Evolutionary conservation across 2,113 vertebrate species (phyloP).

Genomic region (Thamnophis sirtalis): DNA sequence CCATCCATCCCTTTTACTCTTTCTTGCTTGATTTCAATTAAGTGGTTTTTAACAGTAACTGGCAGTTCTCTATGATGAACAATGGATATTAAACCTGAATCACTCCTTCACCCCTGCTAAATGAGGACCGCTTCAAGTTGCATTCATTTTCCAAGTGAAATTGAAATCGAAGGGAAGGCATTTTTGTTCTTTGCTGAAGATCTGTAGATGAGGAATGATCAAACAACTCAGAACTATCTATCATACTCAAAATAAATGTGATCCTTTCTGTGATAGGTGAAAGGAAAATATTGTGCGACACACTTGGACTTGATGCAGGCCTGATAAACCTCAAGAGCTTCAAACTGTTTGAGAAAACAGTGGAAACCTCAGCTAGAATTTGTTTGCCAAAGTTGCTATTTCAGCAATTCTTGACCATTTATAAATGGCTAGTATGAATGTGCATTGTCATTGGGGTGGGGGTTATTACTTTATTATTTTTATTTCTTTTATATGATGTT

Average conservation of each 20-base stretch:
- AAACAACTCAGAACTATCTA: not conserved
- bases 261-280: not conserved
- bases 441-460: too few relatives aligned
- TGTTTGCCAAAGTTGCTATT: not conserved
- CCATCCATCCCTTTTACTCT: not conserved
- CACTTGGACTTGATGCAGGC: not conserved
- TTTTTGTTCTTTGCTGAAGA: not conserved
- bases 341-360: not conserved
- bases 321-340: not conserved
- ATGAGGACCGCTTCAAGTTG: not conserved
- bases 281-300: not conserved
- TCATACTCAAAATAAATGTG: not conserved
- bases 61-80: not conserved
- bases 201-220: not conserved
- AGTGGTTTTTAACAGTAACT: not conserved
- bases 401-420: not conserved
- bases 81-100: not conserved
- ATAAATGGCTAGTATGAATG: too few relatives aligned
- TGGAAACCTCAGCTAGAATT: not conserved
- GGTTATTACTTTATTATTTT: too few relatives aligned
- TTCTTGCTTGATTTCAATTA: not conserved
- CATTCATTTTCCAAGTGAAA: not conserved
- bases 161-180: not conserved
- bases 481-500: too few relatives aligned
- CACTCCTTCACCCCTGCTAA: not conserved